phyloP scores from a whole-genome alignment of 2,888 invertebrate genomes.

The Cheilosia soror region DNA sequence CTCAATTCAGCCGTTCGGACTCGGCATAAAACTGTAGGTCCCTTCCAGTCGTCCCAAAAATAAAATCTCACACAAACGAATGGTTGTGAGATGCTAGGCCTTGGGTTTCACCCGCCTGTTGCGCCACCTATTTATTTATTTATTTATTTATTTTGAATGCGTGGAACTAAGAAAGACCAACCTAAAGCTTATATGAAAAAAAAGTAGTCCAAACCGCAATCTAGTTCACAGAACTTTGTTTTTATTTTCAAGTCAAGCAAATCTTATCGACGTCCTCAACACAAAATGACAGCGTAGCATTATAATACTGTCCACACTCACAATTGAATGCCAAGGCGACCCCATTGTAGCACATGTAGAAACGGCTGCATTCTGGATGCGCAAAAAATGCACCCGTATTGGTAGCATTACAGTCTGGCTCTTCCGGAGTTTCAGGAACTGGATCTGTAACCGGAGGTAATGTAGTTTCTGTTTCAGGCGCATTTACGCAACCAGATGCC shows the following conservation, averaged over 20 bases:
- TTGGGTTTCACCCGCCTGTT: no score
- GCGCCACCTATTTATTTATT: no score
- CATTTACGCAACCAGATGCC: conserved; percentile 39
- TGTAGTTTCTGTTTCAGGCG: not conserved
- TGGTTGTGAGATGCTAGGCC: no score
- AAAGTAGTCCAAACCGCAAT: not conserved
- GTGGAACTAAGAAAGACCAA: not conserved
- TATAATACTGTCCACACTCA: conserved; percentile 47
- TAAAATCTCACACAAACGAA: no score
- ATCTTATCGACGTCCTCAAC: conserved; percentile 17
- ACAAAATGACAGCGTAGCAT: conserved; percentile 32
- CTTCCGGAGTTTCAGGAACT: not conserved
- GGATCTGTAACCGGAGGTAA: not conserved
- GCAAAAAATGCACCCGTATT: conserved; percentile 44
- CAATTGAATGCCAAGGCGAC: conserved; percentile 22
- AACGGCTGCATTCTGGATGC: conserved; percentile 44
- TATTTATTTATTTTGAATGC: no score
- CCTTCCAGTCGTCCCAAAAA: no score
- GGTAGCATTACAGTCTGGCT: conserved; percentile 20
- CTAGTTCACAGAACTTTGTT: conserved; percentile 24
- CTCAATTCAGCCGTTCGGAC: no score
- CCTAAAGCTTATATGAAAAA: not conserved
- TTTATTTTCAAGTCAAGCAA: conserved; percentile 36
- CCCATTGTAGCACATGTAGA: conserved; percentile 62
- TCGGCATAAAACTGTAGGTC: no score